phyloP scores from a whole-genome alignment of 2,888 invertebrate species.

The Cryptus viduatorius region DNA sequence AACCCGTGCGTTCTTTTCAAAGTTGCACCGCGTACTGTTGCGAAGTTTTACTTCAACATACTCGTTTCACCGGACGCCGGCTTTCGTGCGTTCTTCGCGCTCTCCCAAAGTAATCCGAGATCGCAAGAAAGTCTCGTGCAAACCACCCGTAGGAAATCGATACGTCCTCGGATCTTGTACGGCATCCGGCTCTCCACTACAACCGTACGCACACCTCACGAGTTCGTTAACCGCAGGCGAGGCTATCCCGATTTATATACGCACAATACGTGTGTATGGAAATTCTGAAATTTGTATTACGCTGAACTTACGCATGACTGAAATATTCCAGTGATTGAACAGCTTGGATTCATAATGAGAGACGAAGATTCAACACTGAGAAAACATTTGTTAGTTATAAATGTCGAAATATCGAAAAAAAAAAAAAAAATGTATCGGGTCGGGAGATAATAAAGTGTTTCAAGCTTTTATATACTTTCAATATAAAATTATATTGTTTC shows the following conservation, averaged over 20 bases:
- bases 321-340: slow-evolving; percentile 12
- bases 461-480: slow-evolving; percentile 19
- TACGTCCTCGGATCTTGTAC: slow-evolving; percentile 81
- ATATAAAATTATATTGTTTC: slow-evolving; percentile 64
- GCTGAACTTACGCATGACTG: background rate
- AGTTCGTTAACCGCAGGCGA: slow-evolving; percentile 67
- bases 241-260: slow-evolving; percentile 12
- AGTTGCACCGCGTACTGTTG: background rate
- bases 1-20: background rate
- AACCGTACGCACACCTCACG: slow-evolving; percentile 20
- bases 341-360: background rate
- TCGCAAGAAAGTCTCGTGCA: slow-evolving; percentile 78
- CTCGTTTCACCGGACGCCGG: slow-evolving; percentile 55
- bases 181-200: slow-evolving; percentile 75
- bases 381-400: background rate
- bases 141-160: slow-evolving; percentile 80
- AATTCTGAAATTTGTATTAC: background rate
- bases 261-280: background rate
- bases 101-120: slow-evolving; percentile 78
- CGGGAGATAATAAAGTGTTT: background rate
- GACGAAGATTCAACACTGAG: background rate
- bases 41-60: slow-evolving; percentile 11
- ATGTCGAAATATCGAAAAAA: background rate
- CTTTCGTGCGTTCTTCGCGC: slow-evolving; percentile 56
- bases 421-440: background rate